A percentile compares a stretch with the other conserved stretches of the same genome.
These are phyloP conservation scores for Edolisoma coerulescens DNA, from an alignment of 2,113 vertebrate species.

Conservation along the genomic window DNA sequence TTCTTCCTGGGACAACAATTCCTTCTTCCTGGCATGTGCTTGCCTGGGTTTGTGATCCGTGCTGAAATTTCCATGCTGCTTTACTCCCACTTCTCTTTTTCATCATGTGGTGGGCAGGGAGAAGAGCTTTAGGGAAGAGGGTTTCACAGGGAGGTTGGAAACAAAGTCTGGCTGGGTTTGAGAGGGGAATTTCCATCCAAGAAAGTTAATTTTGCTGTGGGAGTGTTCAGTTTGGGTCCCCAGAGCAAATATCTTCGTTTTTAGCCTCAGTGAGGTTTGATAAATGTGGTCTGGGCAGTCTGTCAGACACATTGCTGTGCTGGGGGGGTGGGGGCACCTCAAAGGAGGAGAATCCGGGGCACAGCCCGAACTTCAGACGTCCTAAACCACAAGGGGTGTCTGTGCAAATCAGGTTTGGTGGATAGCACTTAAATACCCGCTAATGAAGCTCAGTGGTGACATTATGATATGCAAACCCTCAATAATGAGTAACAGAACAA, in stretches of 20 bases:
- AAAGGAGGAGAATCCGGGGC: background rate
- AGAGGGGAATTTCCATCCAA: background rate
- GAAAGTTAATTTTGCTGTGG: background rate
- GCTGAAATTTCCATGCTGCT: fast-evolving
- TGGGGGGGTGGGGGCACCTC: background rate
- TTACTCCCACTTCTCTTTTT: background rate
- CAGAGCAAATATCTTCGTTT: fast-evolving
- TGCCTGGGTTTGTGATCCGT: fast-evolving
- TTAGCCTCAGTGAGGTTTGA: fast-evolving
- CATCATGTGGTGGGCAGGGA: background rate
- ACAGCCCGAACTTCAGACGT: background rate
- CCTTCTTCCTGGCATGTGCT: background rate
- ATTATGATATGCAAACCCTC: background rate
- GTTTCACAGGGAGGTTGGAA: background rate
- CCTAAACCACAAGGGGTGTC: background rate
- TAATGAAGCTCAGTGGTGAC: constrained; percentile 13
- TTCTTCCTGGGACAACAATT: fast-evolving
- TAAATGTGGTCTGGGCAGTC: fast-evolving
- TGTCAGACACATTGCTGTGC: background rate
- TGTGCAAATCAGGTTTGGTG: background rate
- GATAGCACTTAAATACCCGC: constrained; percentile 21
- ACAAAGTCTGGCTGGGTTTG: fast-evolving
- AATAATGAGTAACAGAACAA: constrained; percentile 21
- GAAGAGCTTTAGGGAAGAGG: background rate
- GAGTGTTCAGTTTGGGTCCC: fast-evolving